Percentiles rank a stretch among this genome's conserved stretches.
Evolutionary conservation across 2,888 invertebrate species (phyloP).

Genomic region (Monochamus alternatus): DNA sequence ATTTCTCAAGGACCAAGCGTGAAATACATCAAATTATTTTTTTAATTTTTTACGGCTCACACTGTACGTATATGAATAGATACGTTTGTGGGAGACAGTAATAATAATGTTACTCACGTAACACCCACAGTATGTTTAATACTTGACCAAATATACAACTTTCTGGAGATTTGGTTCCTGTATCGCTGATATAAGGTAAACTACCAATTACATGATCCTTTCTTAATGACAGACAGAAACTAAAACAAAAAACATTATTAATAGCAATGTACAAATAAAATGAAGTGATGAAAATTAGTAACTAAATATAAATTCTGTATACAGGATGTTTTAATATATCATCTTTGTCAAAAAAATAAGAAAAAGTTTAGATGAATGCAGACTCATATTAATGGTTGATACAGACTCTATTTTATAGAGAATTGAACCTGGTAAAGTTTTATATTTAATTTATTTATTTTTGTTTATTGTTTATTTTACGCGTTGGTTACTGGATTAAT

Average conservation of each 20-base stretch:
- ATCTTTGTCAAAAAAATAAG: no score
- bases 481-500: no score
- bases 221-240: conserved; percentile 28
- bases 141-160: conserved; percentile 77
- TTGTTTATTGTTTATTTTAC: no score
- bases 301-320: not conserved
- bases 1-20: no score
- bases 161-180: conserved; percentile 76
- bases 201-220: conserved; percentile 67
- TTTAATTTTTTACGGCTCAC: conserved; percentile 31
- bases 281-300: not conserved
- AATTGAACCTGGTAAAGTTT: no score
- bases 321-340: no score
- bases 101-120: conserved; percentile 66
- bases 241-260: conserved; percentile 7
- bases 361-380: no score
- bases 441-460: no score
- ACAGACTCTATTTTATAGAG: no score
- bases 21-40: no score
- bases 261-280: not conserved
- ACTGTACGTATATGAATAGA: conserved; percentile 40
- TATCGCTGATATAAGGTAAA: conserved; percentile 74
- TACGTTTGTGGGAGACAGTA: not conserved
- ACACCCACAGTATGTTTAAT: conserved; percentile 74
- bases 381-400: no score